Base-by-base conservation (phyloP, 2,113 vertebrate genomes). In the Atractosteus spatula region DNA sequence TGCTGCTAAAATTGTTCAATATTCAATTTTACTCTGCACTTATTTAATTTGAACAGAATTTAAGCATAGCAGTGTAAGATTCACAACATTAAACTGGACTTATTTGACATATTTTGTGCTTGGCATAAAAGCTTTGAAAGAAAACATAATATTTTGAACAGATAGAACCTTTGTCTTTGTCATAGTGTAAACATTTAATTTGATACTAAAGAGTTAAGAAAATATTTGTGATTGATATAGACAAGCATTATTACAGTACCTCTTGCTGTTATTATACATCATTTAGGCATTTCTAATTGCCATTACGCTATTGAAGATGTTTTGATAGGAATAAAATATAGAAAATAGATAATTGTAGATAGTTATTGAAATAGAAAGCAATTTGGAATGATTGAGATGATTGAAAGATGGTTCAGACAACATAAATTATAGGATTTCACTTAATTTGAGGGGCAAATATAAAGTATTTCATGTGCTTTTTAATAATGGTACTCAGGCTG, bases 11-110 rank as follows among this genome's bases (percentile, higher is more conserved):
- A 77, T 84, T 82, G 80, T 76, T 81, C 83, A 87, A 85, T 87
- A 85, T 89, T 85, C 77, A 80, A 71, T 74, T 78, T 72, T 76
- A 79, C 78, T 70, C 81, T 89, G 87, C 88, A 89, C 69, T 70
- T 63, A 72, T 85, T 79, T 74, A 56, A 57, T 84, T 82, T 81
- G 76, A 87, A 85, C 86, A 84, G 83, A 87, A 89, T 91, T 89
- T 89, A 85, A 76, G 87, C 87, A 88, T 81, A 82, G 80, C 84
- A 84, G 78, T 76, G 42, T 82, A 86, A 88, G 87, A 86, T 88
- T 85, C 80, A 79, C 70, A 71, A 82, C 83, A 89, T 89, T 88
- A 90, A 87, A 89, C 77, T 69, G 77, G 78, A 84, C 86, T 80
- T 86, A 85, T 89, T 86, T 86, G 66, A 68, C 85, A 81, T 80